phyloP scores from a whole-genome alignment of 2,888 invertebrate genomes.

The Stenchaetothrips biformis region DNA sequence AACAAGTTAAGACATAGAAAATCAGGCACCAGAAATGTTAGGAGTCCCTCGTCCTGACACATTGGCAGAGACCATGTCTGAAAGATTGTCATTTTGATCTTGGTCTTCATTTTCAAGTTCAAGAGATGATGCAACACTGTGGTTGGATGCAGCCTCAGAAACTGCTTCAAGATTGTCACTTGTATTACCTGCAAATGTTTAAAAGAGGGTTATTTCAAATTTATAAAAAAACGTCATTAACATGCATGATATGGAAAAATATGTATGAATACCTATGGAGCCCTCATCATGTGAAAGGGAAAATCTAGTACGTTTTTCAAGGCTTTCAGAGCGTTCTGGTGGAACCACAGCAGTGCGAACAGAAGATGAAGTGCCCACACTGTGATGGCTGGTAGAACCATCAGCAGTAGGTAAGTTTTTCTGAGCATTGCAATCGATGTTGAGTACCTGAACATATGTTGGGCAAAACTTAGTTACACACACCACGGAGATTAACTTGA shows the following conservation, averaged over 20 bases:
- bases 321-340: slow-evolving; percentile 43
- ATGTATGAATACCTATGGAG: slow-evolving; percentile 56
- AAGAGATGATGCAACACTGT: slow-evolving; percentile 85
- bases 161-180: slow-evolving; percentile 93
- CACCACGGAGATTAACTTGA: slow-evolving; percentile 27
- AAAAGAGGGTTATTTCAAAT: neutral
- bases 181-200: slow-evolving; percentile 58
- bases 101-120: slow-evolving; percentile 85
- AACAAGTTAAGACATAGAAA: neutral
- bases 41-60: slow-evolving; percentile 88
- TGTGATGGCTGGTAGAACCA: neutral
- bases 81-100: slow-evolving; percentile 80
- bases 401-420: neutral
- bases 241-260: neutral
- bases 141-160: slow-evolving; percentile 92
- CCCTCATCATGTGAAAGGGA: slow-evolving; percentile 88
- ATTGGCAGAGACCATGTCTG: slow-evolving; percentile 96
- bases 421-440: neutral
- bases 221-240: neutral
- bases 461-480: slow-evolving; percentile 20
- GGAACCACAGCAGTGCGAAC: neutral
- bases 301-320: slow-evolving; percentile 62
- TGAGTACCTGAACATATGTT: neutral
- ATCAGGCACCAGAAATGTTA: slow-evolving; percentile 74
- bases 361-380: neutral